Evolutionary conservation across 2,888 invertebrate species (phyloP).

Genomic region (Zhengitettix transpicula): DNA sequence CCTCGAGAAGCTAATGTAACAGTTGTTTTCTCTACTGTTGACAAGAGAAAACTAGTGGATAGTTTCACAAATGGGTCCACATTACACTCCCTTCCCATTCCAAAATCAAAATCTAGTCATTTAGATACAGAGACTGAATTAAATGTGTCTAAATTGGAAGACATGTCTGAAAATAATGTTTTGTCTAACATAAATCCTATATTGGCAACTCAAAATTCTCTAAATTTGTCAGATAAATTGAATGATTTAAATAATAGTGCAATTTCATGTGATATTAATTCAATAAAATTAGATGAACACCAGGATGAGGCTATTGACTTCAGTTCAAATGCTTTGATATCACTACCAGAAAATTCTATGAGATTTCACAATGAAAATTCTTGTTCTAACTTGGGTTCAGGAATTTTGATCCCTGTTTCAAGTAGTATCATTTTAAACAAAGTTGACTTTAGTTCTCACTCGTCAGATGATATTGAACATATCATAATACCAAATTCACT

Average conservation of each 20-base stretch:
- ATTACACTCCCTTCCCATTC: constrained; percentile 1
- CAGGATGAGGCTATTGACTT: neutral
- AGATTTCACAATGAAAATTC: neutral
- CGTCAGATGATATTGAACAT: constrained; percentile 1
- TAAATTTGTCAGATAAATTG: too few relatives aligned
- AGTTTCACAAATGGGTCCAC: neutral
- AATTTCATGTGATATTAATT: neutral
- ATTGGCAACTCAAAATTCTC: too few relatives aligned
- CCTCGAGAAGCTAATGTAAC: constrained; percentile 3
- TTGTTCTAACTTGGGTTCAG: neutral
- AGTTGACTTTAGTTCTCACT: neutral
- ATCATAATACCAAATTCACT: constrained; percentile 6
- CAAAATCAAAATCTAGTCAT: constrained; percentile 2
- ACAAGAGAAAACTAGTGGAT: neutral
- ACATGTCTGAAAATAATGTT: too few relatives aligned
- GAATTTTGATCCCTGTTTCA: neutral
- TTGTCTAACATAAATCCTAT: too few relatives aligned
- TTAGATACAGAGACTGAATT: neutral
- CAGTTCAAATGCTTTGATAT: neutral
- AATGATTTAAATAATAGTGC: too few relatives aligned
- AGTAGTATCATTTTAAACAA: neutral
- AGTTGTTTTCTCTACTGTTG: constrained; percentile 1
- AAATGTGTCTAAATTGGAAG: too few relatives aligned
- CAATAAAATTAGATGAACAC: neutral
- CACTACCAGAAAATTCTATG: neutral